A percentile compares a stretch with the other conserved stretches of the same genome.
Conservation (phyloP, 2,113 vertebrate genomes). For the Gopherus flavomarginatus region DNA sequence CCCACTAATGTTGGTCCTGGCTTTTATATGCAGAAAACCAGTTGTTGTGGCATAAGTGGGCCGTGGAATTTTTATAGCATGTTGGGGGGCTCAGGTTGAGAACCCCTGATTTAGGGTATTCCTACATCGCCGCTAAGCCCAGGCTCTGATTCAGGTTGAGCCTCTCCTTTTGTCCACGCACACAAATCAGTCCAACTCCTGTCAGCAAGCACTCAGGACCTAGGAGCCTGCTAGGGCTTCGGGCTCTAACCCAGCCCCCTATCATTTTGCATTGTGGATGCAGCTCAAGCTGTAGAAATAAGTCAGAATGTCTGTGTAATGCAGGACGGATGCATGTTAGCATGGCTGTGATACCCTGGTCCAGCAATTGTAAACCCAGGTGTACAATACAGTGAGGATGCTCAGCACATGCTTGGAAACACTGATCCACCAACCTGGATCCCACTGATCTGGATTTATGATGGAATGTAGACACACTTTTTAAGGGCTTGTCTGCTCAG, state of each 20-base stretch:
- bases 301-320: not conserved
- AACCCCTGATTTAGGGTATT: not conserved
- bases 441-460: not conserved
- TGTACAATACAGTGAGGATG: not conserved
- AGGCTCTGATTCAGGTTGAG: not conserved
- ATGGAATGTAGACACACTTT: not conserved
- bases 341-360: not conserved
- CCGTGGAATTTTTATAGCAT: no score
- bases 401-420: not conserved
- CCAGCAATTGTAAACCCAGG: not conserved
- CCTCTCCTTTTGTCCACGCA: not conserved
- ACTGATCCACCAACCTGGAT: not conserved
- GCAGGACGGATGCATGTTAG: not conserved
- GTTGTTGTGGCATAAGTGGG: no score
- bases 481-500: not conserved
- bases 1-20: no score
- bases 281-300: not conserved
- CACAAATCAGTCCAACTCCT: not conserved
- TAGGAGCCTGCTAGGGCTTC: not conserved
- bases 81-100: no score
- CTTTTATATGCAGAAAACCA: no score
- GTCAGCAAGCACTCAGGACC: not conserved
- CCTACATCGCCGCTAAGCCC: not conserved
- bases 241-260: not conserved
- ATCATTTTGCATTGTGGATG: not conserved